Conservation (phyloP, 92 coral and sea anemone species). For the Parazoanthus atlanticus region DNA sequence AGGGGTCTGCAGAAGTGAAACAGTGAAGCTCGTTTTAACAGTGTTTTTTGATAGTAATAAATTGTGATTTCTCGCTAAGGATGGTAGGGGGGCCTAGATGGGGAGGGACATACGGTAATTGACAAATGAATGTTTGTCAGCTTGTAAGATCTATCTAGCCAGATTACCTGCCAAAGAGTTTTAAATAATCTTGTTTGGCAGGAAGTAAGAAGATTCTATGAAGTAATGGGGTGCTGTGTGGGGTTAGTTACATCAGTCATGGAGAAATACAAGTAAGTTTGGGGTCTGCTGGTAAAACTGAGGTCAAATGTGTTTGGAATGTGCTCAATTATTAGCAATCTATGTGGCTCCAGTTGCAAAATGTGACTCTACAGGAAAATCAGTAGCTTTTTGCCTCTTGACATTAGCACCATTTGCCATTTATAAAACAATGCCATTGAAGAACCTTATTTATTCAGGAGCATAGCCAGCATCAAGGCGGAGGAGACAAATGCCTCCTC, state of each 20-base stretch:
- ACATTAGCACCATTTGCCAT: not conserved
- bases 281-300: too few species aligned
- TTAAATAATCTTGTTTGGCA: not conserved
- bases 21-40: too few species aligned
- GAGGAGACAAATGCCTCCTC: too few species aligned
- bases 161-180: not conserved
- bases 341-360: not conserved
- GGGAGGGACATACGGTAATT: not conserved
- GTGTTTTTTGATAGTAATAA: too few species aligned
- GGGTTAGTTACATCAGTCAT: not conserved
- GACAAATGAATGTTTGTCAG: too few species aligned
- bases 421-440: too few species aligned
- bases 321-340: not conserved
- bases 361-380: too few species aligned
- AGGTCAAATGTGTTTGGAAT: not conserved
- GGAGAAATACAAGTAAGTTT: slow-evolving; percentile 22
- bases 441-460: too few species aligned
- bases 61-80: too few species aligned
- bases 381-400: not conserved
- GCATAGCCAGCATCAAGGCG: too few species aligned
- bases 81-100: not conserved
- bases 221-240: slow-evolving; percentile 19
- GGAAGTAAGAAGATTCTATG: slow-evolving; percentile 29
- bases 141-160: not conserved
- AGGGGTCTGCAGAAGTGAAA: too few species aligned